These are phyloP conservation scores for Melanotaenia nigrans DNA, from an alignment of 2,797 vertebrate species.

Conservation along the genomic window DNA sequence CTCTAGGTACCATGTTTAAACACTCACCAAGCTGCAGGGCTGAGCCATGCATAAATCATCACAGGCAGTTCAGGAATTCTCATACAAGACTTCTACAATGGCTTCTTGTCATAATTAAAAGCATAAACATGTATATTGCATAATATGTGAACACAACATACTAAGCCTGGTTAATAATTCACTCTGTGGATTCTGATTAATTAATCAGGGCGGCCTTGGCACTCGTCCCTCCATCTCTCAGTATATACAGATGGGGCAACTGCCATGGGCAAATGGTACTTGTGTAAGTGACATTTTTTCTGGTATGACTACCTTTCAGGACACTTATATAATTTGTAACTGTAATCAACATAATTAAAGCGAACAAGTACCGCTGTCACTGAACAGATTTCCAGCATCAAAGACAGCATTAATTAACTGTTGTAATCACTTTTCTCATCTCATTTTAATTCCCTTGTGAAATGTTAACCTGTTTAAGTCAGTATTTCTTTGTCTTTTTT, in stretches of 20 bases:
- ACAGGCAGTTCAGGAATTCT: constrained; percentile 51
- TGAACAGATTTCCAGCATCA: constrained; percentile 13
- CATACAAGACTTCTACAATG: constrained; percentile 47
- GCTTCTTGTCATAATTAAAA: constrained; percentile 68
- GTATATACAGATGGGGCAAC: constrained; percentile 18
- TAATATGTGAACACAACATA: constrained; percentile 74
- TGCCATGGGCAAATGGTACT: constrained; percentile 8
- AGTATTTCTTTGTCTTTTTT: neutral
- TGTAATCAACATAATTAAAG: constrained; percentile 16
- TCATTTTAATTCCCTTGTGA: neutral
- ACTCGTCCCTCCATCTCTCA: constrained; percentile 10
- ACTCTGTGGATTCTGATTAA: constrained; percentile 72
- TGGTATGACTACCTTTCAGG: constrained; percentile 16
- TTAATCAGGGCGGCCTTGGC: constrained; percentile 58
- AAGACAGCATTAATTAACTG: neutral
- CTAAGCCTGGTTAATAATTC: constrained; percentile 77
- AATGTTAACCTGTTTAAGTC: neutral
- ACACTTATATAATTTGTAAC: constrained; percentile 14
- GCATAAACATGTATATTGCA: constrained; percentile 69
- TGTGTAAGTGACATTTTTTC: constrained; percentile 24
- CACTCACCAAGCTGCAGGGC: constrained; percentile 23
- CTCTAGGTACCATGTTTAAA: constrained; percentile 30
- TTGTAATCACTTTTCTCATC: constrained; percentile 3
- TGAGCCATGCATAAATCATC: constrained; percentile 73
- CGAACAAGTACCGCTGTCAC: neutral